phyloP scores from a whole-genome alignment of 2,113 vertebrate genomes.

The Malurus elegans region DNA sequence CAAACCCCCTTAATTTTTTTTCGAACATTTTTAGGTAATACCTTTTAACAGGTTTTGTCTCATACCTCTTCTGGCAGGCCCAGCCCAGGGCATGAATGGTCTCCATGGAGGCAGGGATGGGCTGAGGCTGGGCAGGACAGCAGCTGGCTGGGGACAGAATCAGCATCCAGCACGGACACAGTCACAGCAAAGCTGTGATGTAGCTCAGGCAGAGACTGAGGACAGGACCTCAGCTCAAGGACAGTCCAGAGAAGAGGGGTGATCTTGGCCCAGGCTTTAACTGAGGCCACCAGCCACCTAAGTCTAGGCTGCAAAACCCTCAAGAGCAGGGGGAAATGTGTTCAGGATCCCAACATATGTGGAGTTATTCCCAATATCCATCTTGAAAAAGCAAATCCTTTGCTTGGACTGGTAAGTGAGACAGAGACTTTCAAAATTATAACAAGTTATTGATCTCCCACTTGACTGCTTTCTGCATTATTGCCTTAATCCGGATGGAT shows the following conservation, averaged over 20 bases:
- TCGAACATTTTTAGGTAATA: neutral
- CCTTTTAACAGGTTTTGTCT: neutral
- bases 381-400: neutral
- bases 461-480: neutral
- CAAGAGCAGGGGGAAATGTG: neutral
- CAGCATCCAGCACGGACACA: too few relatives aligned
- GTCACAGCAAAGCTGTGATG: neutral
- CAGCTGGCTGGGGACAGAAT: accelerated
- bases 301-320: neutral
- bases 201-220: neutral
- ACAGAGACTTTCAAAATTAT: neutral
- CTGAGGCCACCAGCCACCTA: neutral
- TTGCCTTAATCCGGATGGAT: neutral
- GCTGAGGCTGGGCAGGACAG: neutral
- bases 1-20: neutral
- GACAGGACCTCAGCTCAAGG: neutral
- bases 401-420: neutral
- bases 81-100: neutral
- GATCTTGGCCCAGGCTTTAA: neutral
- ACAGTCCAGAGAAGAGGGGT: neutral
- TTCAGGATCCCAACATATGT: neutral
- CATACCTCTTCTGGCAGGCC: neutral
- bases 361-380: neutral
- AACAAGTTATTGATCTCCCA: neutral
- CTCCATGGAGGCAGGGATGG: neutral